Conservation (phyloP, 64 coral and sea anemone species). For the Actinia tenebrosa region DNA sequence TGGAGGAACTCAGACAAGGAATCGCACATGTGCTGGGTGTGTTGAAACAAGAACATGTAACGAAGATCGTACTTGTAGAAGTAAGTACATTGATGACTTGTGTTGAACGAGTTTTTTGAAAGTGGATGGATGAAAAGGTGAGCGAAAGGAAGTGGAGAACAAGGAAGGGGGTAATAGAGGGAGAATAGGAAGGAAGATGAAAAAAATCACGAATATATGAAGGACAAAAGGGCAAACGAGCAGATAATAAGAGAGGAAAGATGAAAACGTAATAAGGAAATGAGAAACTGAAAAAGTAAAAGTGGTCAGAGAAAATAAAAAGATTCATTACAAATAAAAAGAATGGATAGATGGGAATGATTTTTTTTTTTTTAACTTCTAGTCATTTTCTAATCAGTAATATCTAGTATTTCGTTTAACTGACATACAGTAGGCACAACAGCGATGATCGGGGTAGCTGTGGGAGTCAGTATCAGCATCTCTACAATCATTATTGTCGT, state of each 20-base stretch:
- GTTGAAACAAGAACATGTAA: slow-evolving; percentile 22
- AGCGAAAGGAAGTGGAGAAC: neutral
- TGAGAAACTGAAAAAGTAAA: too few species aligned
- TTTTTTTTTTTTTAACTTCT: neutral
- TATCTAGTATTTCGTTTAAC: neutral
- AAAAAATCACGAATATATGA: too few species aligned
- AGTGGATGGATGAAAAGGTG: neutral
- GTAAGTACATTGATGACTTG: neutral
- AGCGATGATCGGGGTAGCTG: neutral
- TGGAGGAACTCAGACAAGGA: slow-evolving; percentile 34
- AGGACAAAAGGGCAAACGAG: too few species aligned
- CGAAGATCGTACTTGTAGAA: neutral
- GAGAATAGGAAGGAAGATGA: too few species aligned
- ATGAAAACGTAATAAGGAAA: too few species aligned
- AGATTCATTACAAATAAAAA: too few species aligned
- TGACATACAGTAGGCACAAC: neutral
- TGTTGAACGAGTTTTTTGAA: too few species aligned
- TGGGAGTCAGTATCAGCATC: neutral
- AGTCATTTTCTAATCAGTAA: neutral
- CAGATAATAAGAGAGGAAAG: too few species aligned
- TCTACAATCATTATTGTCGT: neutral
- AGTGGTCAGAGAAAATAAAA: too few species aligned
- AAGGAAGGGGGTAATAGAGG: neutral
- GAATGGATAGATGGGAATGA: neutral
- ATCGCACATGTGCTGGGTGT: slow-evolving; percentile 36